Conservation (phyloP, 2,888 invertebrate genomes). For the Chydorus sphaericus region DNA sequence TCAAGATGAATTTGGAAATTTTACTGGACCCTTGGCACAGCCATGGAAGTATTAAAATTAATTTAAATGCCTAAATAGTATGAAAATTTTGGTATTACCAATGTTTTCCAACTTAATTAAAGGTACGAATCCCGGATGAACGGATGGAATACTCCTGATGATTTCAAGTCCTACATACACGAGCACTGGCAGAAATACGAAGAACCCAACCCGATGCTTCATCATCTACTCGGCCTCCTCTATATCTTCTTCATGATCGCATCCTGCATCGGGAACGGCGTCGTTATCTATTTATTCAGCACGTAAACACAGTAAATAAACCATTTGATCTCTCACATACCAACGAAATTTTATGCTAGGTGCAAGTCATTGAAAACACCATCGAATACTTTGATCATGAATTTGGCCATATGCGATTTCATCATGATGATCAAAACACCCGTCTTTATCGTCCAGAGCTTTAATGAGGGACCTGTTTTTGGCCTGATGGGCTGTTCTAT, state of each 20-base stretch:
- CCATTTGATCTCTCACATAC: background rate
- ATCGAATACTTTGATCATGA: conserved; percentile 53
- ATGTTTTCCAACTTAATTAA: background rate
- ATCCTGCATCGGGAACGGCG: conserved; percentile 49
- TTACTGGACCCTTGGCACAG: background rate
- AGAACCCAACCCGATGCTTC: conserved; percentile 30
- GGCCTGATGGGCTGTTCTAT: conserved; percentile 50
- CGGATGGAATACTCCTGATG: conserved; percentile 53
- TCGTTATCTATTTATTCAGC: conserved; percentile 56
- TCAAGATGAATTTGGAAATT: too few species aligned
- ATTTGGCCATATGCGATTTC: conserved; percentile 51
- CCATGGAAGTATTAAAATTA: background rate
- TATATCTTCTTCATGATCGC: conserved; percentile 45
- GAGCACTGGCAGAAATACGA: conserved; percentile 53
- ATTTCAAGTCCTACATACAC: conserved; percentile 43
- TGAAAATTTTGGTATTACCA: background rate
- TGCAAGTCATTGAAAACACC: conserved; percentile 51
- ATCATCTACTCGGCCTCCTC: conserved; percentile 45
- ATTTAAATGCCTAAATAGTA: background rate
- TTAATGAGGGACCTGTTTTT: conserved; percentile 42
- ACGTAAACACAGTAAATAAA: conserved; percentile 34
- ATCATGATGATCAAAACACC: conserved; percentile 55
- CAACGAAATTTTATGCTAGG: conserved; percentile 28
- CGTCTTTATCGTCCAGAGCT: conserved; percentile 44
- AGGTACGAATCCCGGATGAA: conserved; percentile 13